phyloP scores from a whole-genome alignment of 2,113 vertebrate genomes.

The Urocynchramus pylzowi region DNA sequence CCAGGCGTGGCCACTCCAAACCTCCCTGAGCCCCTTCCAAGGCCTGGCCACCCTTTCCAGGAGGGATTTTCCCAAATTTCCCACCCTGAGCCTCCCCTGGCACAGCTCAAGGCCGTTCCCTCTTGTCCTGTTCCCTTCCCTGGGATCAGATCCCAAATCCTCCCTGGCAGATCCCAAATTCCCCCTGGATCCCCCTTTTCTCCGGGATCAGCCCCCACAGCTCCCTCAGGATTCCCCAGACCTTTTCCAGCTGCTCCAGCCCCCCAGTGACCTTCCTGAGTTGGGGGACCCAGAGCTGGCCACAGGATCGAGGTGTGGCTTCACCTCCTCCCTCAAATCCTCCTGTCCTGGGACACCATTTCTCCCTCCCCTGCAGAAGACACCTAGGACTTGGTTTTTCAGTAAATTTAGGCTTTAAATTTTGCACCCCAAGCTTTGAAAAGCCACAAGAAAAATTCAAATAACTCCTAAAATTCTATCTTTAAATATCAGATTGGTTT shows the following conservation, averaged over 20 bases:
- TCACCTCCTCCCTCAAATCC: background rate
- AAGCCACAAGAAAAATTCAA: background rate
- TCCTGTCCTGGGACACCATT: background rate
- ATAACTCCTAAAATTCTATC: background rate
- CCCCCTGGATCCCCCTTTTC: background rate
- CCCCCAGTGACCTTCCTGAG: background rate
- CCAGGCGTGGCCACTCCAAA: background rate
- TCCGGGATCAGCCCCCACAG: background rate
- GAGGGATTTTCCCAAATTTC: background rate
- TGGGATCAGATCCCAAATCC: background rate
- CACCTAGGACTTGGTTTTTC: accelerated
- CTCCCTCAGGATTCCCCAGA: background rate
- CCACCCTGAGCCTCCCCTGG: background rate
- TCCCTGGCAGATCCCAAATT: background rate
- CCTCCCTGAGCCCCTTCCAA: background rate
- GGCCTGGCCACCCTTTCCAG: background rate
- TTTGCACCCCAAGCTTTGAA: background rate
- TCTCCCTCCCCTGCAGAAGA: background rate
- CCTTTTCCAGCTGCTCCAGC: background rate
- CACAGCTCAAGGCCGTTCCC: accelerated
- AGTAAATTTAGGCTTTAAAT: background rate
- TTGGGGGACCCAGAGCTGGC: background rate
- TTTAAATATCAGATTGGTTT: background rate
- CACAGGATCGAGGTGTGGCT: accelerated
- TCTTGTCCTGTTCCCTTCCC: background rate